Base-by-base conservation (phyloP, 2,113 vertebrate species). In the Laterallus jamaicensis region DNA sequence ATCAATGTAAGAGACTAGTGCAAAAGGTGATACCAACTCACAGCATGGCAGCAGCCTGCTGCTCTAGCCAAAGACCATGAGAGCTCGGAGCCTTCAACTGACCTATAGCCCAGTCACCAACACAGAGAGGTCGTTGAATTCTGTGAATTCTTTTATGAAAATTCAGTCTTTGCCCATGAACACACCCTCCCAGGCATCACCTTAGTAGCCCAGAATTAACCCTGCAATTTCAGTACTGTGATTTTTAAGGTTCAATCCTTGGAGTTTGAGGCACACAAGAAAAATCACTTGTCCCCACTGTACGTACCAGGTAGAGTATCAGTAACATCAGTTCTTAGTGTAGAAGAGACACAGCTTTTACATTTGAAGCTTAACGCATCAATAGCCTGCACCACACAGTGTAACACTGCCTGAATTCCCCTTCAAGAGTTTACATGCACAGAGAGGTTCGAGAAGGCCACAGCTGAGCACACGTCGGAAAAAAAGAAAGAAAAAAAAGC, bases 1-100 rank as follows among this genome's bases (percentile, higher is more conserved):
- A 49, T 20, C 24, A 11, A 4, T 0, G 12, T 7, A 15, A 22
- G 11, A 69, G 73, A 15, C n/a, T n/a, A 31, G 2, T 2, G 39
- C n/a, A 24, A 68, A 62, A 32, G 10, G 42, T 32, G n/a, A 10
- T 17, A 7, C 7, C 71, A 31, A 1, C n/a, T 31, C 52, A 4
- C 31, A 56, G 42, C 32, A 11, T 8, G 2, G 32, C 32, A 32
- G 35, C 55, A 63, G 50, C 6, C 35, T 60, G 39, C n/a, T 15
- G 24, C 63, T 40, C 59, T 13, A 3, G 5, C 63, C 26, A 4
- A 55, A n/a, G 66, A 31, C 22, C n/a, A 18, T 1, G 3, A 28
- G 54, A 26, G 59, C 14, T 29, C 28, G 6, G 2, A 16, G 54
- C 52, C 12, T 4, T 6, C 26, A 69, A 10, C 21, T 2, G 39